Conservation (phyloP, 2,113 vertebrate genomes). For the Arenaria interpres region DNA sequence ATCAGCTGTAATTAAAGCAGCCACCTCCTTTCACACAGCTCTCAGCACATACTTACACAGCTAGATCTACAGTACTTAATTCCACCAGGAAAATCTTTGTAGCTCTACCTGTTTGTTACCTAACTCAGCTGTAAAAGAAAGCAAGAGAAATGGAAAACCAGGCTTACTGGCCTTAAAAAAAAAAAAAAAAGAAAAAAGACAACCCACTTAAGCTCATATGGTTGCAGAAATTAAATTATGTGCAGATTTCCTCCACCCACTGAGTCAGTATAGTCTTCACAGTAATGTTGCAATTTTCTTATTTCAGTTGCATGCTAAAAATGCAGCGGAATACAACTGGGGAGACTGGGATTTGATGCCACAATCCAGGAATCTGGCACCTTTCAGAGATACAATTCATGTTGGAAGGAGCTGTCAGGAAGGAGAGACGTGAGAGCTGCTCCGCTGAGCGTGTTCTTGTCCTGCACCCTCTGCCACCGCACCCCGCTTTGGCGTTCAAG, state of each 20-base stretch:
- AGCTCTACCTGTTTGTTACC: neutral
- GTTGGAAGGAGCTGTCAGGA: neutral
- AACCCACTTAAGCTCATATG: neutral
- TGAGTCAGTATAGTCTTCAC: neutral
- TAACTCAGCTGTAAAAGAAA: neutral
- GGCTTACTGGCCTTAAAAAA: neutral
- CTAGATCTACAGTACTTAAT: neutral
- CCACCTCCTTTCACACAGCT: neutral
- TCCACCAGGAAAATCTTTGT: neutral
- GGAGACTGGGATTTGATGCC: neutral
- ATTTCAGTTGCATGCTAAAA: neutral
- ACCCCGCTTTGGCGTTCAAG: conserved; percentile 75
- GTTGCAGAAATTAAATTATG: neutral
- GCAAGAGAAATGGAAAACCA: neutral
- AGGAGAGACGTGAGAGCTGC: neutral
- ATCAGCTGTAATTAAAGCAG: conserved; percentile 2
- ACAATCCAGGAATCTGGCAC: neutral
- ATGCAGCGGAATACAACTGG: neutral
- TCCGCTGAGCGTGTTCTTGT: neutral
- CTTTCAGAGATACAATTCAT: neutral
- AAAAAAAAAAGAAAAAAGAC: neutral
- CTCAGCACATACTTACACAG: neutral
- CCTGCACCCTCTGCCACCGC: conserved; percentile 59
- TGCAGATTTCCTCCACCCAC: neutral
- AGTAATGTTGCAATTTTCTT: neutral